Evolutionary conservation across 2,888 invertebrate species (phyloP), one percentile per base, ranked within the genome.

Genomic region (Ecdyonurus torrentis): DNA sequence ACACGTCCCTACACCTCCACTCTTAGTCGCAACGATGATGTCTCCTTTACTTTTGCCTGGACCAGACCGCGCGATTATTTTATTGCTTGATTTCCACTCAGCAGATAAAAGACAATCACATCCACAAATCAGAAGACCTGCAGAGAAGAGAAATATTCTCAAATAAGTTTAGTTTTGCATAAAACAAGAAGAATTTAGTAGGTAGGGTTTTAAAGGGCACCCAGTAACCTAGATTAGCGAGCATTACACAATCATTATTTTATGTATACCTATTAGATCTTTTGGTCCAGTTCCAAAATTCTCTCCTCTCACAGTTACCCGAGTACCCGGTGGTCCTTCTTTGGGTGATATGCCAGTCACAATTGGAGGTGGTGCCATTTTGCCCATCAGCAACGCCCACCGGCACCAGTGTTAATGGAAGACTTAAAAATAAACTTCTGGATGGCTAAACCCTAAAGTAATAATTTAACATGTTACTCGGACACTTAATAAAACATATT

Each of bases 331-430:
- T 55, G 94, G 93, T 1, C 98, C 99, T 78, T 99, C 98, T 72
- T 96, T 98, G 0, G 99, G 99, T 2, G 98, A 98, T 66, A 99
- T 84, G 23, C 99, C 99, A 58, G 96, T 96, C 20, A 97, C 95
- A 63, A 91, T 85, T 10, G 93, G 93, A 2, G 71, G 69, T 3
- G 63, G 19, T 20, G 55, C 19, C 55, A 55, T 55, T 37, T 37
- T 37, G 15, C 37, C 37, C 37, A 37, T 37, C 15, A 37, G 37
- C 15, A 37, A 37, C 37, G 37, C 37, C 37, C 37, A 37, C 37
- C 37, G 37, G 37, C 37, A 37, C 37, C 15, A 15, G 15, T 37
- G 37, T 15, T 37, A 37, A 15, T 15, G 15, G 37, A 37, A 37
- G 37, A 37, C 37, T 5, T 37, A 37, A n/a, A n/a, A n/a, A n/a